Percentiles rank a stretch among this genome's conserved stretches.
These are phyloP conservation scores for Leucoraja erinaceus DNA, from an alignment of 2,113 vertebrate species.

Conservation along the genomic window DNA sequence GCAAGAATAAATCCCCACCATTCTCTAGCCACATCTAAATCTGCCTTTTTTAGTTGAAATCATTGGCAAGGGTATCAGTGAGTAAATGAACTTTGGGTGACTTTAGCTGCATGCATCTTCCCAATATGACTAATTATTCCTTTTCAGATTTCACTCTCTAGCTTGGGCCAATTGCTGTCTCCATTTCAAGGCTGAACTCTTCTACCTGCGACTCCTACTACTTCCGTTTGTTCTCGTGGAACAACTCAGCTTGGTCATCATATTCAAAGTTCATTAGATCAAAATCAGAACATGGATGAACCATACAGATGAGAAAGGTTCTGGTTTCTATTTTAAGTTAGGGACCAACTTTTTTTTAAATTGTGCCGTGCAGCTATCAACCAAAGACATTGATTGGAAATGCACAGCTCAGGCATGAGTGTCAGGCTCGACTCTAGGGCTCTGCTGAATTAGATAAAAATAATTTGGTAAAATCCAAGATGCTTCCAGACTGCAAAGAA, in stretches of 20 bases:
- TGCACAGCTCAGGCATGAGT: background rate
- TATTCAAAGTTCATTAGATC: background rate
- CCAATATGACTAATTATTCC: background rate
- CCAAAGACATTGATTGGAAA: background rate
- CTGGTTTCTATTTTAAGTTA: background rate
- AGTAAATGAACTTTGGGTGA: background rate
- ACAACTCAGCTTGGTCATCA: background rate
- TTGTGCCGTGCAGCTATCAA: background rate
- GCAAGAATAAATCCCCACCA: background rate
- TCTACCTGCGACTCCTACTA: background rate
- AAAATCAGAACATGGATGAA: background rate
- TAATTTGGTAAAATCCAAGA: background rate
- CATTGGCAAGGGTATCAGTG: background rate
- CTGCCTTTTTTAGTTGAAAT: background rate
- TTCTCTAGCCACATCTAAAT: background rate
- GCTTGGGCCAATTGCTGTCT: background rate
- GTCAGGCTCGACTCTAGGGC: background rate
- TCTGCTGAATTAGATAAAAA: background rate
- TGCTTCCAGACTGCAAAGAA: background rate
- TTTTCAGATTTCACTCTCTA: background rate
- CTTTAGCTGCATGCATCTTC: background rate
- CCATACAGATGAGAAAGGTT: background rate
- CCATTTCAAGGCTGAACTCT: background rate
- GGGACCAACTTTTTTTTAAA: background rate
- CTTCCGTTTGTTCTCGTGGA: background rate